Evolutionary conservation across 1,140 invertebrate genomes (phyloP).

Genomic region (Venturia canescens): DNA sequence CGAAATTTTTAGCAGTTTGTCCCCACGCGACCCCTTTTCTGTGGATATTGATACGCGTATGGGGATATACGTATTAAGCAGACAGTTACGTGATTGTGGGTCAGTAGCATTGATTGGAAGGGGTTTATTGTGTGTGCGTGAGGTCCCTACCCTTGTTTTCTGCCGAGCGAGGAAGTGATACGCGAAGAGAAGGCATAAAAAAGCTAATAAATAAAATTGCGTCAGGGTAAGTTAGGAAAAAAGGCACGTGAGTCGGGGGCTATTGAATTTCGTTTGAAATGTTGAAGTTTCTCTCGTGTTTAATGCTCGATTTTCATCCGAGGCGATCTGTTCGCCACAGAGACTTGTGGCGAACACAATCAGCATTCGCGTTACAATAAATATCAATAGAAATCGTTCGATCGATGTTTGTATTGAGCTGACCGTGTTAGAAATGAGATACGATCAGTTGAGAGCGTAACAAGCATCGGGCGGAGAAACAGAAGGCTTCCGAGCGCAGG

Average conservation of each 20-base stretch:
- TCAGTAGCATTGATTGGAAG: background rate
- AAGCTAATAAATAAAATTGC: conserved; percentile 19
- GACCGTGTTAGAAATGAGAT: conserved; percentile 32
- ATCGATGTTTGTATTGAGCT: background rate
- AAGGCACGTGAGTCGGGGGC: background rate
- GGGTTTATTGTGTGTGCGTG: conserved; percentile 4
- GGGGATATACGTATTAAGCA: background rate
- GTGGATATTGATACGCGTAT: background rate
- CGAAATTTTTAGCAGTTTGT: conserved; percentile 18
- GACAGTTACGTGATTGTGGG: conserved; percentile 22
- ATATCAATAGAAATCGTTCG: background rate
- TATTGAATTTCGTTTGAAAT: conserved; percentile 34
- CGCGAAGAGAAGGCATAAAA: conserved; percentile 45
- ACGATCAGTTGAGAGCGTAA: background rate
- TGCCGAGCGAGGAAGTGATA: conserved; percentile 68
- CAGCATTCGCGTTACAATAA: background rate
- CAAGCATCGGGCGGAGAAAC: conserved; percentile 1
- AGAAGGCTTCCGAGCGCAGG: conserved; percentile 16
- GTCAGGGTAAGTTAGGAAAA: background rate
- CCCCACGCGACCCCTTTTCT: conserved; percentile 12
- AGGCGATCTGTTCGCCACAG: conserved; percentile 5
- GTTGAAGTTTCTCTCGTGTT: conserved; percentile 1
- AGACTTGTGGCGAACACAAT: conserved; percentile 1
- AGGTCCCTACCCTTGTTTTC: background rate
- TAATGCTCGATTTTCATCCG: conserved; percentile 22